phyloP scores from a whole-genome alignment of 2,888 invertebrate species.

The Halictus quadricinctus region DNA sequence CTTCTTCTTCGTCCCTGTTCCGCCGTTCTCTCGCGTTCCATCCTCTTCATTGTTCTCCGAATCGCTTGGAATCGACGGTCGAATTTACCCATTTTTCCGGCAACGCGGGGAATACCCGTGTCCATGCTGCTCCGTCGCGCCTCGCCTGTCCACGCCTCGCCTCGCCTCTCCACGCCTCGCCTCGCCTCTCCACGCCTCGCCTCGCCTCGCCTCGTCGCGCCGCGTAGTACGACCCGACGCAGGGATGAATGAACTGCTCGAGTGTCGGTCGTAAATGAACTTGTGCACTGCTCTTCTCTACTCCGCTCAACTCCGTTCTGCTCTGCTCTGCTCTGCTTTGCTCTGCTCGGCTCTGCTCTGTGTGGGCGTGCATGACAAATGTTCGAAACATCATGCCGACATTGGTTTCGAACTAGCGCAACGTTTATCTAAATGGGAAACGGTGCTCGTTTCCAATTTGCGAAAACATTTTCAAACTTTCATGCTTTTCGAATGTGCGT shows the following conservation, averaged over 20 bases:
- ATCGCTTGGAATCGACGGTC: background rate
- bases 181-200: background rate
- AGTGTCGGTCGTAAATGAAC: constrained; percentile 12
- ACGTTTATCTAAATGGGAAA: background rate
- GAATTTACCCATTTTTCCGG: background rate
- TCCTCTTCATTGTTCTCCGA: background rate
- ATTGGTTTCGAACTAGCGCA: background rate
- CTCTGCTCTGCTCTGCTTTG: background rate
- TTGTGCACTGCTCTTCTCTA: background rate
- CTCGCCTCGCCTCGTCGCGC: background rate
- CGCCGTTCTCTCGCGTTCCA: background rate
- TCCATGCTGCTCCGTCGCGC: background rate
- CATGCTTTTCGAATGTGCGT: too few species aligned
- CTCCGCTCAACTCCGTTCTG: background rate
- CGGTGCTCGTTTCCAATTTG: background rate
- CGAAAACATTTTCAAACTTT: background rate
- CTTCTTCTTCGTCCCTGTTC: background rate
- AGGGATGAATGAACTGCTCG: constrained; percentile 15
- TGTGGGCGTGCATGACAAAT: constrained; percentile 3
- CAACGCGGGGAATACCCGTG: background rate
- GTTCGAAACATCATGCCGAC: background rate
- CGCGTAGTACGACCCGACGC: background rate
- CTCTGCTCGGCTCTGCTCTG: background rate
- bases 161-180: background rate
- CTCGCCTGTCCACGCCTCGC: background rate